phyloP scores from a whole-genome alignment of 2,888 invertebrate genomes.

The Chrysodeixis includens region DNA sequence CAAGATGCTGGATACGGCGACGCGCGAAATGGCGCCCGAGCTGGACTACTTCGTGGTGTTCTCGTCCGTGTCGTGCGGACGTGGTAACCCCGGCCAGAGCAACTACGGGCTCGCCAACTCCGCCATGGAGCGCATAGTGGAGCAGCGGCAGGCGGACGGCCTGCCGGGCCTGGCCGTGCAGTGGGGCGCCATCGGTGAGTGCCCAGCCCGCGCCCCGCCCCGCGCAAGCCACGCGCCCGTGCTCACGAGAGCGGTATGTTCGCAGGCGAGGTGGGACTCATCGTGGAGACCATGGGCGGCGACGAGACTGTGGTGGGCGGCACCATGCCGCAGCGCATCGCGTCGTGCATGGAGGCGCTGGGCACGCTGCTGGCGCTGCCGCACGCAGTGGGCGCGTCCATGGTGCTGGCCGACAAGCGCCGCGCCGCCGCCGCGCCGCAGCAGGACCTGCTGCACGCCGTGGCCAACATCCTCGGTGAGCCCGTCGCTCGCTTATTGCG shows the following conservation, averaged over 20 bases:
- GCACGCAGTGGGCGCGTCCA: slow-evolving; percentile 93
- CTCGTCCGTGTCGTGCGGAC: slow-evolving; percentile 98
- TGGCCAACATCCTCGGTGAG: slow-evolving; percentile 95
- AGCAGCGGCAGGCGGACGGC: slow-evolving; percentile 94
- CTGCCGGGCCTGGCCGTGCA: slow-evolving; percentile 97
- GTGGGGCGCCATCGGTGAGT: slow-evolving; percentile 97
- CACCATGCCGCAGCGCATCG: slow-evolving; percentile 98
- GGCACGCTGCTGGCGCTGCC: slow-evolving; percentile 97
- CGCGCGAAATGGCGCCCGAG: slow-evolving; percentile 93
- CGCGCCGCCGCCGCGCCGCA: slow-evolving; percentile 89
- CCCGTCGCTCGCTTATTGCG: background rate
- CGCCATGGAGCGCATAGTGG: slow-evolving; percentile 98
- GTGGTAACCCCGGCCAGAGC: slow-evolving; percentile 98
- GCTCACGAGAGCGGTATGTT: background rate
- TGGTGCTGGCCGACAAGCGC: slow-evolving; percentile 96
- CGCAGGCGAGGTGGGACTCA: slow-evolving; percentile 96
- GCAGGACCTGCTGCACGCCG: slow-evolving; percentile 91
- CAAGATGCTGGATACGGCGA: slow-evolving; percentile 93
- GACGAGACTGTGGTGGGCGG: slow-evolving; percentile 98
- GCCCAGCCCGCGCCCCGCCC: background rate
- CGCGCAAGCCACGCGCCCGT: background rate
- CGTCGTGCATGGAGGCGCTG: slow-evolving; percentile 96
- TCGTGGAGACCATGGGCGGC: slow-evolving; percentile 96
- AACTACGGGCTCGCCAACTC: slow-evolving; percentile 99
- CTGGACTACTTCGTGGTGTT: slow-evolving; percentile 98